Evolutionary conservation across 1,140 invertebrate genomes (phyloP).

Genomic region (Pseudomyrmex gracilis): DNA sequence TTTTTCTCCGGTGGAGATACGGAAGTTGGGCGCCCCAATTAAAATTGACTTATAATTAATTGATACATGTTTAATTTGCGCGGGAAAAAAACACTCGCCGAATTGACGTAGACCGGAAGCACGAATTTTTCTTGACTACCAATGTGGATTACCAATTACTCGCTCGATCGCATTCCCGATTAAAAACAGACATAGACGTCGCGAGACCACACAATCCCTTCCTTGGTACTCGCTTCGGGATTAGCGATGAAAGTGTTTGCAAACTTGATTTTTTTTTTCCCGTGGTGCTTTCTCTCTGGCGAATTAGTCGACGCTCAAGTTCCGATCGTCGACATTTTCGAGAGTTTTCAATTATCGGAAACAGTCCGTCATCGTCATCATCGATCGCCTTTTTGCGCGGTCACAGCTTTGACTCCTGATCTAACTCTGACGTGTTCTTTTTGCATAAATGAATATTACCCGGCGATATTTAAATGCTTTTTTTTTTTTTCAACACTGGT

Average conservation of each 20-base stretch:
- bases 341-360: slow-evolving; percentile 54
- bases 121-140: too few relatives aligned
- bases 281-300: slow-evolving; percentile 66
- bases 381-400: slow-evolving; percentile 1
- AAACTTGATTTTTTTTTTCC: slow-evolving; percentile 81
- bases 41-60: too few relatives aligned
- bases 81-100: too few relatives aligned
- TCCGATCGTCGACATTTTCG: slow-evolving; percentile 70
- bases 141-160: slow-evolving; percentile 68
- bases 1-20: too few relatives aligned
- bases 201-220: slow-evolving; percentile 46
- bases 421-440: not conserved
- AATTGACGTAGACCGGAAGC: too few relatives aligned
- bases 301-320: slow-evolving; percentile 77
- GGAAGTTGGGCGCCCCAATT: too few relatives aligned
- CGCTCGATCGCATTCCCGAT: slow-evolving; percentile 74
- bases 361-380: slow-evolving; percentile 6
- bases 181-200: slow-evolving; percentile 71
- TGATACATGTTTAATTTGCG: too few relatives aligned
- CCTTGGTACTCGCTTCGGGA: slow-evolving; percentile 71
- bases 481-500: too few relatives aligned
- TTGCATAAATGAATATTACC: not conserved
- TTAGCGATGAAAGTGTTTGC: slow-evolving; percentile 80
- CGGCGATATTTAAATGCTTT: too few relatives aligned
- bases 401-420: not conserved